Evolutionary conservation across 1,140 invertebrate genomes (phyloP).

Genomic region (Dolichoris vasculosae): DNA sequence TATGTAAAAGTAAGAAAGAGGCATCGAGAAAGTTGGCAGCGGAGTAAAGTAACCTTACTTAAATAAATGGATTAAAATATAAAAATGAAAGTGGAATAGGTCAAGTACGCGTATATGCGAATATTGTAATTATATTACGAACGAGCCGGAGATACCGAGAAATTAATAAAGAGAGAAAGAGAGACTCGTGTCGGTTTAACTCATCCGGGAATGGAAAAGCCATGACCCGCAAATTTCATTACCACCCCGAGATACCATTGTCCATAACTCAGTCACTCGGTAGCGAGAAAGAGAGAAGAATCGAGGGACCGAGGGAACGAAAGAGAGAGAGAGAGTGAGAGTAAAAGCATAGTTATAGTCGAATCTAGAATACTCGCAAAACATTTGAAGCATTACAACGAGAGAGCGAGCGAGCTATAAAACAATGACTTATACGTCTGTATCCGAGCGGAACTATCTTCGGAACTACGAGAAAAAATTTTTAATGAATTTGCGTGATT

Average conservation of each 20-base stretch:
- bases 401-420: background rate
- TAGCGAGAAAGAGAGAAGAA: conserved; percentile 25
- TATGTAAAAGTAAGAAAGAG: background rate
- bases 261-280: conserved; percentile 58
- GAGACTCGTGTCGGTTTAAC: conserved; percentile 43
- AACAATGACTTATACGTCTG: conserved; percentile 26
- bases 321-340: background rate
- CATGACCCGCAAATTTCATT: conserved; percentile 66
- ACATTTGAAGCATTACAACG: conserved; percentile 23
- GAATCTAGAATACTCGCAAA: conserved; percentile 53
- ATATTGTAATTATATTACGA: background rate
- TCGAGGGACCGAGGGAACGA: background rate
- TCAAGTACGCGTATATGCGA: background rate
- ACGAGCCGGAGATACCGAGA: background rate
- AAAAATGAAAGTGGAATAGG: background rate
- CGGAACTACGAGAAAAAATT: background rate
- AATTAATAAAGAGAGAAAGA: conserved; percentile 49
- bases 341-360: conserved; percentile 25
- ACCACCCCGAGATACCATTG: conserved; percentile 57
- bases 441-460: background rate
- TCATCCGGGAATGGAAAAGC: conserved; percentile 58
- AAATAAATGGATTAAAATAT: background rate
- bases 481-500: conserved; percentile 29
- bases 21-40: background rate
- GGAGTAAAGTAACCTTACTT: background rate